Percentiles rank a stretch among this genome's conserved stretches.
These are phyloP conservation scores for Dusona sp. DNA, from an alignment of 2,888 invertebrate species.

Conservation along the genomic window DNA sequence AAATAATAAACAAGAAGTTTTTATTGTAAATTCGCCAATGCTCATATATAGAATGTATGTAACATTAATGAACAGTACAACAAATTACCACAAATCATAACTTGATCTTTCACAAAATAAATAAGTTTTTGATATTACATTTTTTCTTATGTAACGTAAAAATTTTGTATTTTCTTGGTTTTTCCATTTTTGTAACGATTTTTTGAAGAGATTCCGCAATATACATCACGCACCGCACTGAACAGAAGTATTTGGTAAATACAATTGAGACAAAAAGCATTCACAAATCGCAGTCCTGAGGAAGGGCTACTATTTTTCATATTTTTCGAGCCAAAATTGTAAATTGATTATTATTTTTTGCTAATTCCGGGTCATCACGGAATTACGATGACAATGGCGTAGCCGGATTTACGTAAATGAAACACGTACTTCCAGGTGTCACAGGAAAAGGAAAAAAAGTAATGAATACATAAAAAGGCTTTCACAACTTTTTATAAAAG, in stretches of 20 bases:
- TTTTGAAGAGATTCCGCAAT: constrained; percentile 24
- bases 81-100: constrained; percentile 65
- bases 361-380: constrained; percentile 55
- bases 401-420: constrained; percentile 34
- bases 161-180: constrained; percentile 26
- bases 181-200: constrained; percentile 33
- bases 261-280: constrained; percentile 7
- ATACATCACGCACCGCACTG: constrained; percentile 49
- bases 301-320: constrained; percentile 46
- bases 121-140: constrained; percentile 8
- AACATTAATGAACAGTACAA: constrained; percentile 74
- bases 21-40: constrained; percentile 46
- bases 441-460: constrained; percentile 45
- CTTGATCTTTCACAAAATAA: constrained; percentile 66
- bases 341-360: constrained; percentile 38
- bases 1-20: constrained; percentile 25
- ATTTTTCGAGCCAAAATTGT: constrained; percentile 51
- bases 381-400: constrained; percentile 50
- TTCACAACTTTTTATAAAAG: constrained; percentile 68
- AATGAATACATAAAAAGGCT: constrained; percentile 58
- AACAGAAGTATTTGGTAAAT: constrained; percentile 36
- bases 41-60: constrained; percentile 68
- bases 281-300: constrained; percentile 51
- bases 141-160: constrained; percentile 59
- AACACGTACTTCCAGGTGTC: constrained; percentile 52